Percentiles rank a stretch among this genome's conserved stretches.
Conservation (phyloP, 2,797 vertebrate species). For the Artibeus jamaicensis region DNA sequence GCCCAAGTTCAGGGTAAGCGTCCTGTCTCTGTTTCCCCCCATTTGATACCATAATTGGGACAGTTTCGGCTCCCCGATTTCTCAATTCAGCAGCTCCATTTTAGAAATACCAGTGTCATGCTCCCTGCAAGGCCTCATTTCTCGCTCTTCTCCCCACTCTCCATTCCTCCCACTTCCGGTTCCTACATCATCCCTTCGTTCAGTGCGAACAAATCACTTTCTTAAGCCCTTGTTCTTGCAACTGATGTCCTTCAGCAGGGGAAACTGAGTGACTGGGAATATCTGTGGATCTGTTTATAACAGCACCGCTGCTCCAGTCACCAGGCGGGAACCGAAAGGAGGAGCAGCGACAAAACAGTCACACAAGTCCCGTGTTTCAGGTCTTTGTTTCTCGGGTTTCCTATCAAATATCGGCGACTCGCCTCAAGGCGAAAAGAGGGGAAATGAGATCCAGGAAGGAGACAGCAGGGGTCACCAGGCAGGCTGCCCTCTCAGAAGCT, state of each 20-base stretch:
- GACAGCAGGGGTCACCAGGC: background rate
- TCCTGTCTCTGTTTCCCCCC: background rate
- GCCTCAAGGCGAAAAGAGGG: background rate
- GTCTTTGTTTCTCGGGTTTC: background rate
- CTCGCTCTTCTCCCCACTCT: background rate
- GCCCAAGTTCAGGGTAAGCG: background rate
- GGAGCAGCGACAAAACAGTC: background rate
- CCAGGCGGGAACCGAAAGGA: background rate
- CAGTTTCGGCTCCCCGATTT: slow-evolving; percentile 27
- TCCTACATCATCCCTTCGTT: background rate
- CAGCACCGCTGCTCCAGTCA: background rate
- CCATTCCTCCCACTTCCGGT: background rate
- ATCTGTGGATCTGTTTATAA: background rate
- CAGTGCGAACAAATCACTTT: background rate
- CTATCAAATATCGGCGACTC: background rate
- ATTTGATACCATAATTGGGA: background rate
- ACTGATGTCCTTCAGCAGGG: background rate
- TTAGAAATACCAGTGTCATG: background rate
- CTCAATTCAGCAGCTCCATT: background rate
- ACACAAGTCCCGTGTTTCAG: background rate
- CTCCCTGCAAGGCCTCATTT: background rate
- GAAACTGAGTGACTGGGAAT: background rate
- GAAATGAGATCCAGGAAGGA: background rate
- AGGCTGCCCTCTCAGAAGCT: accelerated
- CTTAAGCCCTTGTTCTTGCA: background rate